Evolutionary conservation across 2,797 vertebrate species (phyloP).

Genomic region (Melanotaenia boesemani): DNA sequence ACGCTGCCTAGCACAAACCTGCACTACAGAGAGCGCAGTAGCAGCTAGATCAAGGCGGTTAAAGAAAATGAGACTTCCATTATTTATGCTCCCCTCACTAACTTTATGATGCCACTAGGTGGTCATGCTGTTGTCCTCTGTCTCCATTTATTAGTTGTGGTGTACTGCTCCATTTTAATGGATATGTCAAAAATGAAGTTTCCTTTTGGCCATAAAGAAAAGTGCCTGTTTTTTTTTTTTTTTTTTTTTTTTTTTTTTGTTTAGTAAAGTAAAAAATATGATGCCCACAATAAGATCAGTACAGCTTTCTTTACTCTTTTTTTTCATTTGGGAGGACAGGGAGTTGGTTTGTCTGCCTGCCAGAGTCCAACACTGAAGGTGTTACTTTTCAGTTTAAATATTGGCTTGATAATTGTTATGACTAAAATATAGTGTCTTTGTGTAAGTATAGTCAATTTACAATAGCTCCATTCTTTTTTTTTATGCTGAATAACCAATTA

Average conservation of each 20-base stretch:
- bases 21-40: slow-evolving; percentile 39
- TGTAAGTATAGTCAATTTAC: slow-evolving; percentile 37
- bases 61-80: slow-evolving; percentile 75
- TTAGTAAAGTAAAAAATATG: slow-evolving; percentile 59
- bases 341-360: slow-evolving; percentile 62
- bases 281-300: slow-evolving; percentile 49
- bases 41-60: slow-evolving; percentile 53
- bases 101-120: slow-evolving; percentile 79
- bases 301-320: slow-evolving; percentile 36
- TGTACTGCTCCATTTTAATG: slow-evolving; percentile 73
- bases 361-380: slow-evolving; percentile 44
- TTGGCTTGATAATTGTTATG: slow-evolving; percentile 30
- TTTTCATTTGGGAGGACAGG: slow-evolving; percentile 17
- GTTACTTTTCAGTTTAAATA: slow-evolving; percentile 51
- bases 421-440: slow-evolving; percentile 32
- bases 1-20: slow-evolving; percentile 55
- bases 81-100: slow-evolving; percentile 77
- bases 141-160: slow-evolving; percentile 76
- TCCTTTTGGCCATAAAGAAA: slow-evolving; percentile 65
- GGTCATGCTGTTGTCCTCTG: slow-evolving; percentile 73
- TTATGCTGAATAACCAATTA: slow-evolving; percentile 62
- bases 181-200: slow-evolving; percentile 65
- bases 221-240: slow-evolving; percentile 12
- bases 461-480: slow-evolving; percentile 35
- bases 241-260: slow-evolving; percentile 25